A percentile compares a stretch with the other conserved stretches of the same genome.
Evolutionary conservation across 2,797 vertebrate genomes (phyloP).

Genomic region (Anniella stebbinsi): DNA sequence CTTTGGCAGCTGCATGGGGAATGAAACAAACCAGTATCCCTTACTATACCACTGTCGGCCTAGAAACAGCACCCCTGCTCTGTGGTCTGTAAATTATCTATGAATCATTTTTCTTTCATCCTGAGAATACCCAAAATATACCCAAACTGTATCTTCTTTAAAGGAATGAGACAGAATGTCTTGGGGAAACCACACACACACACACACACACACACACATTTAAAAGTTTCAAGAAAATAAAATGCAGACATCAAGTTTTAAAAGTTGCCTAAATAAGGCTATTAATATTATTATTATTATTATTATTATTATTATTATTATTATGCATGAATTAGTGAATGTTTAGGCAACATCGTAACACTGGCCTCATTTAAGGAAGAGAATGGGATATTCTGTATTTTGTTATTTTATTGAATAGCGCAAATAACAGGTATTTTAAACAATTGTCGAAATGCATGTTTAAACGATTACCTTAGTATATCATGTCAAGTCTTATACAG

Average conservation of each 20-base stretch:
- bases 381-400: slow-evolving; percentile 56
- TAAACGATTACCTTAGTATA: slow-evolving; percentile 69
- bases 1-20: neutral
- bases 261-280: neutral
- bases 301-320: neutral
- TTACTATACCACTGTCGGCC: neutral
- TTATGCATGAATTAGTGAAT: neutral
- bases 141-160: neutral
- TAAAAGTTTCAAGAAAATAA: slow-evolving; percentile 11
- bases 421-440: slow-evolving; percentile 68
- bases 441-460: slow-evolving; percentile 68
- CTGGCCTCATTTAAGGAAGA: slow-evolving; percentile 54
- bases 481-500: slow-evolving; percentile 43
- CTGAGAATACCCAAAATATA: neutral
- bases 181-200: neutral
- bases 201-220: neutral
- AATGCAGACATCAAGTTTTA: neutral
- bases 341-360: neutral
- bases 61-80: neutral
- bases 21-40: neutral
- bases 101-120: neutral
- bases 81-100: neutral
- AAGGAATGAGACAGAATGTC: slow-evolving; percentile 3
- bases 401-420: slow-evolving; percentile 60
- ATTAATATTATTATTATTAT: no score